Percentiles rank a stretch among this genome's conserved stretches.
Evolutionary conservation across 2,888 invertebrate genomes (phyloP).

Genomic region (Brachylomia viminalis): DNA sequence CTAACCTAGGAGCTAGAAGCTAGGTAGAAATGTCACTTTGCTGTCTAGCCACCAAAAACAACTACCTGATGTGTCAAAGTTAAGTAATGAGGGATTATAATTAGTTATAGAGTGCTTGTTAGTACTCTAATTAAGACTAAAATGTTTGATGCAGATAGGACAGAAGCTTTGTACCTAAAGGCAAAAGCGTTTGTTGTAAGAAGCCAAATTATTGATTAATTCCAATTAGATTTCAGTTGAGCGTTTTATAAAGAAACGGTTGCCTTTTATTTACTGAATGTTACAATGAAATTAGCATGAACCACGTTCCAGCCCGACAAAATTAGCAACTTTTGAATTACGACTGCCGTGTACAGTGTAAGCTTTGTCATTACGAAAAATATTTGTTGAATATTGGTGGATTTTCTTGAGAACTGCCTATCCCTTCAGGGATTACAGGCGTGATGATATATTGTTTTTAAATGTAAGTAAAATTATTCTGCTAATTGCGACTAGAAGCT

Average conservation of each 20-base stretch:
- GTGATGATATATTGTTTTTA: too few relatives aligned
- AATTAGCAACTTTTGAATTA: background rate
- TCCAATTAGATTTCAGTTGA: too few relatives aligned
- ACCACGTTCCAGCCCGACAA: too few relatives aligned
- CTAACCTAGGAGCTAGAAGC: background rate
- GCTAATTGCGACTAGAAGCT: too few relatives aligned
- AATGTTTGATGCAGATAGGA: constrained; percentile 15
- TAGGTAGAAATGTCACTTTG: constrained; percentile 9
- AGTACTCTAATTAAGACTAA: too few relatives aligned
- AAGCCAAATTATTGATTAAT: background rate
- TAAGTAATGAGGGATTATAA: constrained; percentile 39
- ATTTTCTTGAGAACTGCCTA: too few relatives aligned
- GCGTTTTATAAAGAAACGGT: too few relatives aligned
- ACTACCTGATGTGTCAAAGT: constrained; percentile 11
- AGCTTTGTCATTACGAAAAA: background rate
- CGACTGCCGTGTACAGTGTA: background rate
- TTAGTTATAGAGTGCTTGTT: too few relatives aligned
- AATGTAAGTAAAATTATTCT: too few relatives aligned
- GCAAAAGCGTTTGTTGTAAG: too few relatives aligned
- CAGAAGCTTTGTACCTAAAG: background rate
- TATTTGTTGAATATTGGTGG: too few relatives aligned
- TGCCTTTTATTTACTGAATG: background rate
- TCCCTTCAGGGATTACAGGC: too few relatives aligned
- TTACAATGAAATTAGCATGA: background rate
- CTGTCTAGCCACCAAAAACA: constrained; percentile 8